phyloP scores from a whole-genome alignment of 2,888 invertebrate genomes.

The Ophraella communa region DNA sequence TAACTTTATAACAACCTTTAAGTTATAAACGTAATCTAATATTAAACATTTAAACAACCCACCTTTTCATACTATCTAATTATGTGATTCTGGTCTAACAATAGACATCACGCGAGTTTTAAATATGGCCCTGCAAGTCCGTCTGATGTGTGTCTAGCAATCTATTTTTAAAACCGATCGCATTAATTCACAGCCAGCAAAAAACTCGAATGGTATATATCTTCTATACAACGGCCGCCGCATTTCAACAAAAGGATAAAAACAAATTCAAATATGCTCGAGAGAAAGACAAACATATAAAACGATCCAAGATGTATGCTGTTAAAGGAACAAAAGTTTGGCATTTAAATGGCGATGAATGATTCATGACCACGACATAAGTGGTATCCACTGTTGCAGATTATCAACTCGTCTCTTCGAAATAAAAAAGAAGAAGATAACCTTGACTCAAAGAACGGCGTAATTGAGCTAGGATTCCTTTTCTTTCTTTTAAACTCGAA shows the following conservation, averaged over 20 bases:
- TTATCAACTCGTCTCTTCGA: slow-evolving; percentile 21
- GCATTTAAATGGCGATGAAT: slow-evolving; percentile 47
- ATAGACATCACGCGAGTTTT: not conserved
- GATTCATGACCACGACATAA: slow-evolving; percentile 44
- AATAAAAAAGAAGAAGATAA: slow-evolving; percentile 5
- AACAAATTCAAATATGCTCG: not conserved
- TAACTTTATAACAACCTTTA: too few species aligned
- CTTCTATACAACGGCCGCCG: not conserved
- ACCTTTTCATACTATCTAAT: too few species aligned
- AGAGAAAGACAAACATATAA: not conserved
- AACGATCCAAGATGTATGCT: slow-evolving; percentile 29
- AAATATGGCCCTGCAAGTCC: not conserved
- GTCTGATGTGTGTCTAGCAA: not conserved
- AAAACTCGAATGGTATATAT: not conserved
- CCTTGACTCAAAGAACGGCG: slow-evolving; percentile 13
- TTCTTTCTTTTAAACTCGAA: not conserved
- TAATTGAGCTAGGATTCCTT: not conserved
- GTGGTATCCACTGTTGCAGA: slow-evolving; percentile 36
- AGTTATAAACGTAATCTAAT: too few species aligned
- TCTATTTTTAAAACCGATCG: not conserved
- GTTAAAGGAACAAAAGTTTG: slow-evolving; percentile 40
- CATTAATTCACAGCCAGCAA: not conserved
- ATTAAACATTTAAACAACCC: too few species aligned
- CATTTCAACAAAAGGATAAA: not conserved
- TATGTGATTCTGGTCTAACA: too few species aligned